These are phyloP conservation scores for Xestoiulus laeticollis DNA, from an alignment of 2,888 invertebrate species.

Conservation along the genomic window DNA sequence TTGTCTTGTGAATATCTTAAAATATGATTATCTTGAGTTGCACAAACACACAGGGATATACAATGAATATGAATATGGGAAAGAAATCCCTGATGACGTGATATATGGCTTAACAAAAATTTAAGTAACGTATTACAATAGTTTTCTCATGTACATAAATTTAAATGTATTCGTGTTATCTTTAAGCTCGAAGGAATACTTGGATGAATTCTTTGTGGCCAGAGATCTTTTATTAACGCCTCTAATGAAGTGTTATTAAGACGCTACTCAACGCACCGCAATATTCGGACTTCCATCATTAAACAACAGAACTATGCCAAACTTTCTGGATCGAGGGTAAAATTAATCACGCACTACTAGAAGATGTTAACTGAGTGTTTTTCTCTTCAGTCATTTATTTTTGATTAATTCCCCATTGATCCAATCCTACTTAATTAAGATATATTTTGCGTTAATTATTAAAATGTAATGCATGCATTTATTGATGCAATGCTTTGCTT, in stretches of 20 bases:
- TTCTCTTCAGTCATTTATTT: not conserved
- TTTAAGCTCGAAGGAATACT: not conserved
- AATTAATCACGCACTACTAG: not conserved
- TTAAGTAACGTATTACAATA: not conserved
- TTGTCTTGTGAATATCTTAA: too few species aligned
- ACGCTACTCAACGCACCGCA: not conserved
- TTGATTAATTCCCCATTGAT: not conserved
- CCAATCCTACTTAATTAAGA: not conserved
- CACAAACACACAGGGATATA: not conserved
- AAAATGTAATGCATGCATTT: too few species aligned
- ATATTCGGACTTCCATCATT: not conserved
- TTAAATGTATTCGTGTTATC: not conserved
- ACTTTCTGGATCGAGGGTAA: not conserved
- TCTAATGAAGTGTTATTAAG: not conserved
- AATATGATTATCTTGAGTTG: not conserved
- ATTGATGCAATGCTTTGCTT: too few species aligned
- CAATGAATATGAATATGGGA: too few species aligned
- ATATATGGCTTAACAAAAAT: not conserved
- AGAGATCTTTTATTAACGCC: not conserved
- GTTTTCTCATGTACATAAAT: not conserved
- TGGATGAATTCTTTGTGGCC: not conserved
- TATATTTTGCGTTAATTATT: not conserved
- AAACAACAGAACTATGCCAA: not conserved
- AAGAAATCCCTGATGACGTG: not conserved
- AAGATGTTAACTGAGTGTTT: not conserved